These are phyloP conservation scores for Megastigmus dorsalis DNA, from an alignment of 2,888 invertebrate genomes.

Conservation along the genomic window DNA sequence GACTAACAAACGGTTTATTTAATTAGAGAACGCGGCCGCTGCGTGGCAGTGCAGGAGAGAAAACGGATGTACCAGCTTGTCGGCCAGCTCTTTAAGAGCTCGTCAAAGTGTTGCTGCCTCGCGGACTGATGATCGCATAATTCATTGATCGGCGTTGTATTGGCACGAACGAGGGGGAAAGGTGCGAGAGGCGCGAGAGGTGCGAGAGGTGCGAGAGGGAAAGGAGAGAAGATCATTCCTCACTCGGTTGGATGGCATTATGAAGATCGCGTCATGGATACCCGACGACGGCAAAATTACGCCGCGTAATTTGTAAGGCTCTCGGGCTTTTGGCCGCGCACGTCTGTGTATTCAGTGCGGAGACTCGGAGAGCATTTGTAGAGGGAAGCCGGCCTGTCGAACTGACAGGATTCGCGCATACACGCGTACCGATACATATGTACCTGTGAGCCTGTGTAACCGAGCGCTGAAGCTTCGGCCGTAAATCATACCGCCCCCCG, in stretches of 20 bases:
- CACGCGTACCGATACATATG: background rate
- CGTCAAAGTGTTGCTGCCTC: slow-evolving; percentile 16
- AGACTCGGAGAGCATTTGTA: background rate
- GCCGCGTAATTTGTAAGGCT: slow-evolving; percentile 57
- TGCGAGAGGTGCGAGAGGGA: background rate
- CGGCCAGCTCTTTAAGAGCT: slow-evolving; percentile 18
- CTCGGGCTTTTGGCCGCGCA: background rate
- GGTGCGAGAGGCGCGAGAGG: background rate
- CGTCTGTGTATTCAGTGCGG: background rate
- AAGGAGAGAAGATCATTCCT: slow-evolving; percentile 47
- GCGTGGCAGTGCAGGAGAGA: background rate
- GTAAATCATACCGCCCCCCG: slow-evolving; percentile 49
- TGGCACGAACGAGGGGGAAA: background rate
- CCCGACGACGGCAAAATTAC: slow-evolving; percentile 59
- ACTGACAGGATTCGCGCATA: background rate
- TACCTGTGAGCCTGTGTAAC: slow-evolving; percentile 15
- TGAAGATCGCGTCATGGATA: slow-evolving; percentile 57
- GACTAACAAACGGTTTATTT: slow-evolving; percentile 36
- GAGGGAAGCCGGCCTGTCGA: slow-evolving; percentile 20
- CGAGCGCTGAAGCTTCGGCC: slow-evolving; percentile 6
- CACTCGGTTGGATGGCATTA: slow-evolving; percentile 53
- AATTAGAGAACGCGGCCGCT: slow-evolving; percentile 9
- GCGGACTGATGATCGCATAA: slow-evolving; percentile 1
- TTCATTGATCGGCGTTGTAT: slow-evolving; percentile 17
- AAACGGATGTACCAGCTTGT: background rate